Evolutionary conservation across 2,888 invertebrate genomes (phyloP), one percentile per base, ranked within the genome.

Genomic region (Melanchra persicariae): DNA sequence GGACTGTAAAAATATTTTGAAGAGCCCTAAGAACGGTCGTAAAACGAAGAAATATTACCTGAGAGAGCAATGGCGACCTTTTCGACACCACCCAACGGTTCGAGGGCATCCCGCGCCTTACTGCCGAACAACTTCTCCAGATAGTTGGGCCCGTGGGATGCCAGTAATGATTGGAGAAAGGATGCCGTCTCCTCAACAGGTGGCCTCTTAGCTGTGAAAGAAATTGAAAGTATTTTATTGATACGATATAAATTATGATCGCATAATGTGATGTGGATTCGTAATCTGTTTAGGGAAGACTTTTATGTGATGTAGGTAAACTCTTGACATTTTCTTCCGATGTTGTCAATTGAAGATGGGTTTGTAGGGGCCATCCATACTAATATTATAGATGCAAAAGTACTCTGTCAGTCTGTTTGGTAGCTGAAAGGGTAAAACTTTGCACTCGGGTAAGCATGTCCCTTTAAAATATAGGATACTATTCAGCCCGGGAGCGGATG

Each of bases 141-240:
- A 94, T 99, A 99, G 96, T 99, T 99, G 83, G 99, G 99, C 79
- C 99, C 99, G 92, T 99, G 99, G 81, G 99, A 99, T 60, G 98
- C 98, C 88, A 99, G 96, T 85, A 99, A 96, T 30, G 99, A 99
- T 92, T 99, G 98, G 83, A 99, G 96, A 93, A 99, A 99, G 77
- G 99, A 99, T 57, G 99, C 98, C 0, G 99, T 99, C 93, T 99
- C 99, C 93, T 99, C 99, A 45, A 99, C 99, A 63, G 99, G 99
- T 85, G 99, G 99, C 90, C 99, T 97, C 93, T 99, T 99, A 30
- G 99, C 99, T 99, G 96, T 26, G 95, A 93, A 89, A 84, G 95
- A 93, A 89, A 84, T 58, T 49, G 58, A 74, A 73, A 77, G 59
- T 12, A 61, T 57, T 70, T 75, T 64, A 77, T 79, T 70, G 54